These are phyloP conservation scores for Myiozetetes cayanensis DNA, from an alignment of 2,113 vertebrate genomes.

Conservation along the genomic window DNA sequence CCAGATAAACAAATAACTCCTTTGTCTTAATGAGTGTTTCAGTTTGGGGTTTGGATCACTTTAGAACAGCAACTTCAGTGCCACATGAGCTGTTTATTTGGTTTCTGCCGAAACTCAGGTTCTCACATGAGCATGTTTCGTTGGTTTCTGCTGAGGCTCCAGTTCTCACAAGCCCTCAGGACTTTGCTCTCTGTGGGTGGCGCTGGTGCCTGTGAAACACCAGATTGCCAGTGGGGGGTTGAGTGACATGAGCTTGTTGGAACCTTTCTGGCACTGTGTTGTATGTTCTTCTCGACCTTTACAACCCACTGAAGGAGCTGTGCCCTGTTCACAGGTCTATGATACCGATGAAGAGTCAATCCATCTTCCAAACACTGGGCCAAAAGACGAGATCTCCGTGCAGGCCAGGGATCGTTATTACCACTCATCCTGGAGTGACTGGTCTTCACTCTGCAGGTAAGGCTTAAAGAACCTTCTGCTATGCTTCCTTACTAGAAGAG, in stretches of 20 bases:
- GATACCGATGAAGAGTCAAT: background rate
- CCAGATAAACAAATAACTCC: background rate
- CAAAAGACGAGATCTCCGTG: constrained; percentile 9
- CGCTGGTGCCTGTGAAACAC: background rate
- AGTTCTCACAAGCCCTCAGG: background rate
- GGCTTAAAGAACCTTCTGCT: background rate
- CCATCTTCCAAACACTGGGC: background rate
- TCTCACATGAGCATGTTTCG: background rate
- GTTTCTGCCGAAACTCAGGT: background rate
- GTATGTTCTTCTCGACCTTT: too few species aligned
- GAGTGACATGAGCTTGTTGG: background rate
- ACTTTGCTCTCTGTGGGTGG: background rate
- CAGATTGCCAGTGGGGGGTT: fast-evolving
- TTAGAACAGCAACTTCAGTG: background rate
- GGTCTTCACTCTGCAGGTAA: constrained; percentile 59
- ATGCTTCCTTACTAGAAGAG: background rate
- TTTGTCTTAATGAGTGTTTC: background rate
- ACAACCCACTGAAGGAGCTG: background rate
- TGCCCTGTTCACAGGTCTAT: background rate
- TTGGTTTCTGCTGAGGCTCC: background rate
- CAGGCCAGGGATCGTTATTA: constrained; percentile 69
- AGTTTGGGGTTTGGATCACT: background rate
- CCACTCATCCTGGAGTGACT: constrained; percentile 65
- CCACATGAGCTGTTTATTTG: background rate
- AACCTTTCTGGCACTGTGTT: fast-evolving